Base-by-base conservation (phyloP, 2,797 vertebrate species). In the Sphaeramia orbicularis region DNA sequence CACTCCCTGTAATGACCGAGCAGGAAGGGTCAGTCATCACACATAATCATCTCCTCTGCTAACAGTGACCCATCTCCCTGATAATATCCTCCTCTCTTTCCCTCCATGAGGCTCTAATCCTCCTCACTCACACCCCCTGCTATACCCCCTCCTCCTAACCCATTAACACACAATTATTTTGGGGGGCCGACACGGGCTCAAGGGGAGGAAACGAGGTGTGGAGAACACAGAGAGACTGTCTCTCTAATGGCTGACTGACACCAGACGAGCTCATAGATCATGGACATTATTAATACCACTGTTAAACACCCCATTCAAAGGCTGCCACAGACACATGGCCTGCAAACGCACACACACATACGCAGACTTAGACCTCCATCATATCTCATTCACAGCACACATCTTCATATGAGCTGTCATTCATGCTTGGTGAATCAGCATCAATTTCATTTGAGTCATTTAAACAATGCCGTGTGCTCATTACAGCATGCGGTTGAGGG, bases 121-220 rank as follows among this genome's bases (percentile, higher is more conserved):
- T 61, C 77, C 60, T 27, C 55, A 41, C 10, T 16, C 50, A 10
- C 56, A 37, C 21, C 32, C 11, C 52, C 24, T 14, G 27, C 10
- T 42, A 30, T 38, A 42, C 53, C 61, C 69, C 81, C 73, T 69
- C 80, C 62, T 78, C 64, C 81, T 83, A 85, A 62, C 54, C 86
- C 86, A 93, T 94, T 92, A 92, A 92, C 89, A 85, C 83, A 76
- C 89, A 92, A 92, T 93, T 93, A 92, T 91, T 90, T 89, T 65
- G 53, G 79, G 76, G 71, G 74, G 61, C 71, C 30, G 74, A 88
- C 85, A 88, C 44, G 15, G 70, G 59, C 64, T 47, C 62, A 69
- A 24, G 84, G 87, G 86, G 83, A 89, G 87, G 91, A 93, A 91
- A 91, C 86, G 91, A 89, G 84, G 90, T 93, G 92, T 92, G 89